These are phyloP conservation scores for Apistogramma diplotaenia DNA, from an alignment of 2,113 vertebrate species.

Conservation along the genomic window DNA sequence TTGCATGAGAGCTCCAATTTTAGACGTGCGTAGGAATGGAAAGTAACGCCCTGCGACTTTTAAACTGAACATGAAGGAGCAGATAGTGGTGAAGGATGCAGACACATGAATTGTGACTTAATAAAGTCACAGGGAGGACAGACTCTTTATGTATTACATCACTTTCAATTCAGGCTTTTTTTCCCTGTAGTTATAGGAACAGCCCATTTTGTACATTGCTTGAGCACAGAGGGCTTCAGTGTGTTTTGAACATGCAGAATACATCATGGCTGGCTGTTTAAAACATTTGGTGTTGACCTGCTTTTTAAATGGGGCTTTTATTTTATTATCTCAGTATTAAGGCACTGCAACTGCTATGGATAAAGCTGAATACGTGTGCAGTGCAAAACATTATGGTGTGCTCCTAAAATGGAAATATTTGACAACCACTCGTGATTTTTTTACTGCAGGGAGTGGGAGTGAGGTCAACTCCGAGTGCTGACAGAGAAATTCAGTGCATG, in stretches of 20 bases:
- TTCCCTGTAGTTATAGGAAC: background rate
- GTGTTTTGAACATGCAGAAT: background rate
- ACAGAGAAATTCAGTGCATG: background rate
- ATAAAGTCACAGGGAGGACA: background rate
- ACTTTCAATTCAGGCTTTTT: background rate
- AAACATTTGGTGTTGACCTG: constrained; percentile 2
- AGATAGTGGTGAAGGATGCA: background rate
- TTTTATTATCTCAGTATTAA: background rate
- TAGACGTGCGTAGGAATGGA: constrained; percentile 36
- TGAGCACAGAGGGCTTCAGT: background rate
- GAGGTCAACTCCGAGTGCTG: constrained; percentile 15
- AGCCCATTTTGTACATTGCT: background rate
- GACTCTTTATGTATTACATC: background rate
- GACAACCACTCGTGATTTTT: constrained; percentile 62
- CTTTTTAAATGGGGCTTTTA: constrained; percentile 28
- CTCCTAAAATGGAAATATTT: constrained; percentile 39
- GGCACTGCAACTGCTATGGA: background rate
- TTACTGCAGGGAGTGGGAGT: constrained; percentile 57
- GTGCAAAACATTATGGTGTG: background rate
- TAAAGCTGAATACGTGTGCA: background rate
- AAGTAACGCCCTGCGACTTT: constrained; percentile 23
- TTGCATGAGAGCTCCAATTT: constrained; percentile 38
- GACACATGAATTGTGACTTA: background rate
- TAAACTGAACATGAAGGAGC: background rate
- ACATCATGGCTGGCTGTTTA: constrained; percentile 1